Evolutionary conservation across 2,113 vertebrate species (phyloP).

Genomic region (Colaptes auratus): DNA sequence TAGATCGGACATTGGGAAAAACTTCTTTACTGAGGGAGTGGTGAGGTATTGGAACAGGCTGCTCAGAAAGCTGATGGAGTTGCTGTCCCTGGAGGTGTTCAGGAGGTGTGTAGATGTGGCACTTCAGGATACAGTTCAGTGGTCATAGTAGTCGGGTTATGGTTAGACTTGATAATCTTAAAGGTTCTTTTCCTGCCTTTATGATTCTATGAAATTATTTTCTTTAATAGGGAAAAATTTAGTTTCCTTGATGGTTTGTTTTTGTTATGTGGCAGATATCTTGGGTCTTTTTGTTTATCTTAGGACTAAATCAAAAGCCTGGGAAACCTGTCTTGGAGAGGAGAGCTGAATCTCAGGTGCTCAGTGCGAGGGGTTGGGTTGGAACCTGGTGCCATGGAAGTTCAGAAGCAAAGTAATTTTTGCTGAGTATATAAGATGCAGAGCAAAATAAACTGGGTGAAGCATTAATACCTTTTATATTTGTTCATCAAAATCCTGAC

Average conservation of each 20-base stretch:
- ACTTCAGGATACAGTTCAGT: too few species aligned
- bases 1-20: too few species aligned
- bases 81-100: too few species aligned
- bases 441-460: not conserved
- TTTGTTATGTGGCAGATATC: not conserved
- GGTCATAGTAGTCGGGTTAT: too few species aligned
- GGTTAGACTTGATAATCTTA: too few species aligned
- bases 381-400: not conserved
- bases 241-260: rapidly evolving
- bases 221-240: not conserved
- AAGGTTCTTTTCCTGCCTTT: too few species aligned
- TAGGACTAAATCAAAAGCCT: not conserved
- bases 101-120: too few species aligned
- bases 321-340: not conserved
- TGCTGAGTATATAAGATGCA: not conserved
- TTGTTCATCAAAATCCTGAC: not conserved
- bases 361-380: rapidly evolving
- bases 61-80: too few species aligned
- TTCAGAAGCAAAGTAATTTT: not conserved
- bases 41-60: too few species aligned
- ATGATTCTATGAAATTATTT: too few species aligned
- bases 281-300: not conserved
- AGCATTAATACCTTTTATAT: not conserved
- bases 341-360: not conserved
- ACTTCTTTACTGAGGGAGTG: too few species aligned